Evolutionary conservation across 2,797 vertebrate species (phyloP), one percentile per base, ranked within the genome.

Genomic region (Sarcoramphus papa): DNA sequence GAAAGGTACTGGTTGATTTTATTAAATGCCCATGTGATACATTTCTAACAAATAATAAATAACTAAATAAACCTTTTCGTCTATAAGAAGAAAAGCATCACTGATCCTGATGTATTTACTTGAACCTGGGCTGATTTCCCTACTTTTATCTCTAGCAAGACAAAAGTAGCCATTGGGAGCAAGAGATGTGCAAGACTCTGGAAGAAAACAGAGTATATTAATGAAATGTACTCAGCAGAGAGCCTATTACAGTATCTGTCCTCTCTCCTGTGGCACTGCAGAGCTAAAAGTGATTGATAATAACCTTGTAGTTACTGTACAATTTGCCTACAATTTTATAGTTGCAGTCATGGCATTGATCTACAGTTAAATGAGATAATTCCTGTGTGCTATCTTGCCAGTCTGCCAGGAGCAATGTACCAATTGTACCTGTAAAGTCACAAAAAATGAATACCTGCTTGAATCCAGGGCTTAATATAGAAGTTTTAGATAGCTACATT

Each of bases 341-440:
- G 79, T 85, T 90, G 74, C 75, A 87, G 94, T 92, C 94, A 63
- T 95, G 93, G 76, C 87, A 89, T 92, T 97, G 94, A 97, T 97
- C 85, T 94, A 88, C 59, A 94, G 96, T 93, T 97, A 96, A 98
- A 97, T 95, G 81, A 97, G 93, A 96, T 90, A 97, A 97, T 97
- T 88, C 86, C 85, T 96, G 27, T 76, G 56, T 75, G 62, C 77
- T 89, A 35, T 72, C 72, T 90, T 97, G 95, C 87, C 79, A 97
- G 92, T 81, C 81, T 92, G 76, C 88, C 77, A 95, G 89, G 47
- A 91, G 74, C 64, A 65, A 88, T 95, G 81, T 79, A 91, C 62
- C 81, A 88, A 41, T 94, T 86, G 74, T 91, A 74, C 73, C 88
- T 93, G 43, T 33, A 87, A 85, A 92, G 65, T 83, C 77, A 83